Evolutionary conservation across 1,140 invertebrate genomes (phyloP).

Genomic region (Drosophila tsacasi): DNA sequence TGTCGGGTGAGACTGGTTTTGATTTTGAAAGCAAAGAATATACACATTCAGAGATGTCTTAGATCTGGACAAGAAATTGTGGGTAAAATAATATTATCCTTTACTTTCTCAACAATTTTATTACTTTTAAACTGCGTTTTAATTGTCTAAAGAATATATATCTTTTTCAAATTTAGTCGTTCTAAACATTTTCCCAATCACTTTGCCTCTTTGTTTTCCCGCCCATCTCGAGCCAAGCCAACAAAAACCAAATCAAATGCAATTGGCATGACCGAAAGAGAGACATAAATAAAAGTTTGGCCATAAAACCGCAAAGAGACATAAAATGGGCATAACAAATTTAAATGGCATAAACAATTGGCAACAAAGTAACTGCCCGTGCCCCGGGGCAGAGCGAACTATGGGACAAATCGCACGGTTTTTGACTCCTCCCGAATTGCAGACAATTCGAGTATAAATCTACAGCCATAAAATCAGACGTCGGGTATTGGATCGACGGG

Average conservation of each 20-base stretch:
- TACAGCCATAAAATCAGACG: slow-evolving; percentile 41
- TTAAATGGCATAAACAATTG: slow-evolving; percentile 67
- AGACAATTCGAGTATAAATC: slow-evolving; percentile 31
- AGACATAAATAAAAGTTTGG: slow-evolving; percentile 64
- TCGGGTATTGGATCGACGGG: slow-evolving; percentile 13
- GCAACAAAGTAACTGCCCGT: slow-evolving; percentile 34
- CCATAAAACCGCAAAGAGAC: slow-evolving; percentile 55
- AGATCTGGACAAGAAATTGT: neutral
- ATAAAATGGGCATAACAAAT: slow-evolving; percentile 54
- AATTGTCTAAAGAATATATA: neutral
- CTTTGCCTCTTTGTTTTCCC: slow-evolving; percentile 2
- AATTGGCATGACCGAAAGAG: slow-evolving; percentile 39
- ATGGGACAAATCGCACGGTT: slow-evolving; percentile 46
- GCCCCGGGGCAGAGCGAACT: slow-evolving; percentile 19
- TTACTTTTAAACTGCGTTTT: slow-evolving; percentile 7
- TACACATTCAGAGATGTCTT: neutral
- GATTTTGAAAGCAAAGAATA: neutral
- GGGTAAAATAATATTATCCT: neutral
- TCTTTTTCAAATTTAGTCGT: slow-evolving; percentile 5
- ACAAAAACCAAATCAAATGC: slow-evolving; percentile 38
- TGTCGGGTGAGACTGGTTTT: neutral
- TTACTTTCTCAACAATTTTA: neutral
- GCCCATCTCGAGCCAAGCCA: slow-evolving; percentile 4
- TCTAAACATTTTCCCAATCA: slow-evolving; percentile 11
- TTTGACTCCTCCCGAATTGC: slow-evolving; percentile 31